These are phyloP conservation scores for Zoanthus solanderi DNA, from an alignment of 92 coral and sea anemone genomes.

Conservation along the genomic window DNA sequence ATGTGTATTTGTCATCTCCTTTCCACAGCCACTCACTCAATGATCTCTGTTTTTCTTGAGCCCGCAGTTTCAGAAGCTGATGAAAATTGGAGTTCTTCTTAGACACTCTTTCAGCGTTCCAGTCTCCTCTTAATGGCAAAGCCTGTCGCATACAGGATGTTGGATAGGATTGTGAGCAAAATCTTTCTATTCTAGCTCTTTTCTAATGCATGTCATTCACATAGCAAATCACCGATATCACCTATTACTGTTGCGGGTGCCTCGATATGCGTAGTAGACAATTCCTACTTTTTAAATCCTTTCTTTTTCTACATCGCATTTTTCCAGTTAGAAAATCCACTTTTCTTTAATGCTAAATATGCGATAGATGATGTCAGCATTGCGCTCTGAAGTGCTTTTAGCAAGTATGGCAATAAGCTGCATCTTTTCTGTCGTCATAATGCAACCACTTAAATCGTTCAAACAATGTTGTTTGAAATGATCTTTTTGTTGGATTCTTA, in stretches of 20 bases:
- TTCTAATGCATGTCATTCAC: neutral
- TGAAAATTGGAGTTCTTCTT: constrained; percentile 61
- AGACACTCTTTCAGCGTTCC: constrained; percentile 48
- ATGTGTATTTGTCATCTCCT: no score
- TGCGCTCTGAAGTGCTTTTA: constrained; percentile 37
- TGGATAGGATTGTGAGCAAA: constrained; percentile 58
- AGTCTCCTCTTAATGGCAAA: constrained; percentile 54
- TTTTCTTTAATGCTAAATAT: neutral
- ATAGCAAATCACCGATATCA: neutral
- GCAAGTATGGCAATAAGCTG: constrained; percentile 43
- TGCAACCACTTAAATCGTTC: constrained; percentile 55
- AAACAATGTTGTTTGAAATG: constrained; percentile 46
- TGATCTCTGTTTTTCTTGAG: constrained; percentile 55
- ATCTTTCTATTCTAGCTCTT: constrained; percentile 27
- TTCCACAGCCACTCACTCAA: no score
- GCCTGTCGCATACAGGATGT: constrained; percentile 56
- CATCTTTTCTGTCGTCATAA: constrained; percentile 23
- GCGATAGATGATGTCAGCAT: neutral
- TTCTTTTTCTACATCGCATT: constrained; percentile 37
- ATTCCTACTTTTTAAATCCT: constrained; percentile 52
- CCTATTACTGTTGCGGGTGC: constrained; percentile 37
- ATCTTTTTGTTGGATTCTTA: neutral
- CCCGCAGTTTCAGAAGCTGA: constrained; percentile 48
- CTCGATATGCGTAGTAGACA: constrained; percentile 54
- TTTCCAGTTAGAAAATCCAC: constrained; percentile 31